Conservation (phyloP, 2,888 invertebrate species). For the Junonia oenone region DNA sequence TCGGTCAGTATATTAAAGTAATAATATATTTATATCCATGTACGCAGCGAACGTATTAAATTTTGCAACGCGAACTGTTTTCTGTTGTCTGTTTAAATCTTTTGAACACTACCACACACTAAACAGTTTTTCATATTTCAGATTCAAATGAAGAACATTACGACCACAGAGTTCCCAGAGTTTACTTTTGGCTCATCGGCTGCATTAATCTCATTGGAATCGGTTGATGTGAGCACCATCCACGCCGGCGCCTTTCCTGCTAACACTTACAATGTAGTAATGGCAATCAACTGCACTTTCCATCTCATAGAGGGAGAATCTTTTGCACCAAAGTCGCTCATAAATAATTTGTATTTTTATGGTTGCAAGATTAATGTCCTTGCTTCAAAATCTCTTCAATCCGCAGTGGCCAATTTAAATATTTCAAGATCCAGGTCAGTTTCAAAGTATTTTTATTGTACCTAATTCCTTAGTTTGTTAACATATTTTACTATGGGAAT, state of each 20-base stretch:
- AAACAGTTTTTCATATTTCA: constrained; percentile 49
- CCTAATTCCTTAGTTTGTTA: background rate
- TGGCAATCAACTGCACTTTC: constrained; percentile 81
- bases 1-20: constrained; percentile 51
- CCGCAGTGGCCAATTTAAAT: constrained; percentile 82
- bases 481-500: background rate
- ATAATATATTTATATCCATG: background rate
- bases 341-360: constrained; percentile 80
- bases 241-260: constrained; percentile 83
- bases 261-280: constrained; percentile 81
- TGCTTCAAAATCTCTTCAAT: constrained; percentile 80
- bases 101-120: no score
- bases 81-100: no score
- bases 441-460: background rate
- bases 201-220: constrained; percentile 78
- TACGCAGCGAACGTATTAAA: constrained; percentile 6
- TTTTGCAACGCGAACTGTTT: constrained; percentile 20
- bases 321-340: constrained; percentile 81
- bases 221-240: constrained; percentile 74
- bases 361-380: constrained; percentile 79
- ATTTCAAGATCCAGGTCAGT: constrained; percentile 82
- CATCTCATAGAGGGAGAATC: constrained; percentile 81
- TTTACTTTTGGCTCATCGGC: constrained; percentile 83
- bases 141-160: constrained; percentile 82
- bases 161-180: constrained; percentile 78